Evolutionary conservation across 2,797 vertebrate species (phyloP), one percentile per base, ranked within the genome.

Genomic region (Simalia tracyae): DNA sequence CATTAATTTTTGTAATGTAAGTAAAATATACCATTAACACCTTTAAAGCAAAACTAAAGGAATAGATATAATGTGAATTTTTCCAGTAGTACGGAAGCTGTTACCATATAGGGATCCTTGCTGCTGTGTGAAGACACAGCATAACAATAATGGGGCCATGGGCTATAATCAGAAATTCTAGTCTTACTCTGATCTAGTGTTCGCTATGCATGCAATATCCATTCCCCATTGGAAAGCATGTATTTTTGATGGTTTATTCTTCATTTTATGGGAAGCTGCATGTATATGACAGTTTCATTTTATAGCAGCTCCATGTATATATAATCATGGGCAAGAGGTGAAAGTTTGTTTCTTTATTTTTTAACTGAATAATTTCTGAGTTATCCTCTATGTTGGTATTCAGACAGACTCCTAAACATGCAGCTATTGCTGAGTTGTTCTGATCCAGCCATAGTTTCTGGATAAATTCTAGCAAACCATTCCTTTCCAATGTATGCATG

Each of bases 1-100:
- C 54, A 93, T 87, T 93, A 94, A 91, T 85, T 91, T 1, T 93
- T 93, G 26, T 91, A 68, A n/a, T 94, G 26, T 91, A 72, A 28
- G 56, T 9, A 60, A 89, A 54, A 9, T 66, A 31, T 91, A 94
- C 88, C 60, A 66, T 10, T 31, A 46, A 64, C 22, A 64, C 50
- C 4, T 84, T 84, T 15, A 84, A 42, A 64, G 59, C 4, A 56
- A 42, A 84, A 56, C 68, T 60, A 24, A 42, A 17, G n/a, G 63
- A 81, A 88, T 19, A 63, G 50, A 24, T 42, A 4, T 61, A 42
- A 11, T 64, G 2, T 36, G 54, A 54, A 4, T 94, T 76, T 92
- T 92, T 61, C 88, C 87, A 57, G 31, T 63, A 2, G 81, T 86
- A 14, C 93, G 94, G 91, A 91, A 61, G 0, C 0, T 54, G 5